Conservation (phyloP, 2,113 vertebrate species). For the Siphamia tubifer region DNA sequence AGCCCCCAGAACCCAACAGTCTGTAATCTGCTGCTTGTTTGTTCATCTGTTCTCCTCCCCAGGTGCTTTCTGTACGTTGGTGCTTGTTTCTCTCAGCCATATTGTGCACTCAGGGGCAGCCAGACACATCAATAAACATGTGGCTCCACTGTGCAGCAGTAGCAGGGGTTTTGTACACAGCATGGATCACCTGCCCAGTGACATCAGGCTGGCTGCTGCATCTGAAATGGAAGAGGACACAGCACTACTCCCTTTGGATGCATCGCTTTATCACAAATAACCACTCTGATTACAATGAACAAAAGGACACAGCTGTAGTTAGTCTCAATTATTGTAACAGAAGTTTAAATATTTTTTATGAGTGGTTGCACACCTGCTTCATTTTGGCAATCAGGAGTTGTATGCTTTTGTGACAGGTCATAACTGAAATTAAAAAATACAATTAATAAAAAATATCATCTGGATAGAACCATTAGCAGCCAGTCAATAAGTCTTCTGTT, state of each 20-base stretch:
- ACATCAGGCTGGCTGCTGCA: conserved; percentile 11
- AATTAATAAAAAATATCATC: too few relatives aligned
- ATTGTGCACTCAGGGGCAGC: conserved; percentile 33
- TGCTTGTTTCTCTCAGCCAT: conserved; percentile 27
- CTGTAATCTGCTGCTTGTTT: conserved; percentile 30
- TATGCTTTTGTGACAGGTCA: too few relatives aligned
- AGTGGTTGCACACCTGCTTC: conserved; percentile 36
- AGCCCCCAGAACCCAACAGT: background rate
- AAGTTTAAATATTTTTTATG: conserved; percentile 24
- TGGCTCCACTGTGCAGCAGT: conserved; percentile 13
- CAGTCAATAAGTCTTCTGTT: too few relatives aligned
- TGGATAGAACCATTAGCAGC: too few relatives aligned
- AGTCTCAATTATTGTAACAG: conserved; percentile 29
- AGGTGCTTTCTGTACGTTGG: conserved; percentile 22
- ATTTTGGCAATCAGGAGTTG: conserved; percentile 9
- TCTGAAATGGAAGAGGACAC: conserved; percentile 22
- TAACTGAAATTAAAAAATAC: too few relatives aligned
- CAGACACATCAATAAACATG: conserved; percentile 60
- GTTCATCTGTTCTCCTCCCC: conserved; percentile 35
- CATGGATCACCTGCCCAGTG: conserved; percentile 20
- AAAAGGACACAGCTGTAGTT: conserved; percentile 43
- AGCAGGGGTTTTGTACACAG: conserved; percentile 43
- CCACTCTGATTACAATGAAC: conserved; percentile 38
- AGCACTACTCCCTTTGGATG: too few relatives aligned
- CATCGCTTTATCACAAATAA: conserved; percentile 22